Conservation (phyloP, 2,888 invertebrate species). For the Tricholauxania praeusta region DNA sequence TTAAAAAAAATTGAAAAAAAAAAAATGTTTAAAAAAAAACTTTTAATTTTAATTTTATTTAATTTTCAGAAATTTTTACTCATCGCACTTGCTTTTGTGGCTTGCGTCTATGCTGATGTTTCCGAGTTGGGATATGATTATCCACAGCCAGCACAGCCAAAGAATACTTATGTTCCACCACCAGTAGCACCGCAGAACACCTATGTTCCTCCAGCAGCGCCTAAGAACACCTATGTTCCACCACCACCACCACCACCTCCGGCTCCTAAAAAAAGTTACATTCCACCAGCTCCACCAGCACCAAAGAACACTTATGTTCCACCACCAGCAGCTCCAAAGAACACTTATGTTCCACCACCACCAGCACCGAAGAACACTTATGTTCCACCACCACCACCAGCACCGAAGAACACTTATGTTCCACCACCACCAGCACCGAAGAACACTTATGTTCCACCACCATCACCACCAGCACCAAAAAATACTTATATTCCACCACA, state of each 20-base stretch:
- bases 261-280: constrained; percentile 43
- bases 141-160: constrained; percentile 35
- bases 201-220: constrained; percentile 10
- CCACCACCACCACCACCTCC: constrained; percentile 36
- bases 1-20: background rate
- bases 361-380: background rate
- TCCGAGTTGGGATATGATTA: constrained; percentile 44
- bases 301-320: constrained; percentile 44
- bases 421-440: constrained; percentile 14
- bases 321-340: constrained; percentile 36
- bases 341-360: constrained; percentile 2
- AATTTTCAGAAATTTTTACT: constrained; percentile 41
- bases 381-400: constrained; percentile 33
- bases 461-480: constrained; percentile 39
- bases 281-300: constrained; percentile 43
- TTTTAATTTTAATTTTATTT: background rate
- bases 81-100: constrained; percentile 23
- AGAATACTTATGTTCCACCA: constrained; percentile 17
- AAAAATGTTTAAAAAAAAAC: too few relatives aligned
- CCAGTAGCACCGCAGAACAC: background rate
- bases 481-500: constrained; percentile 46
- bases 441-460: background rate
- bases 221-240: constrained; percentile 27
- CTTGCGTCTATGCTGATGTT: constrained; percentile 42
- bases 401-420: constrained; percentile 24